Percentiles rank a stretch among this genome's conserved stretches.
Evolutionary conservation across 2,888 invertebrate genomes (phyloP).

Genomic region (Callinectes sapidus): DNA sequence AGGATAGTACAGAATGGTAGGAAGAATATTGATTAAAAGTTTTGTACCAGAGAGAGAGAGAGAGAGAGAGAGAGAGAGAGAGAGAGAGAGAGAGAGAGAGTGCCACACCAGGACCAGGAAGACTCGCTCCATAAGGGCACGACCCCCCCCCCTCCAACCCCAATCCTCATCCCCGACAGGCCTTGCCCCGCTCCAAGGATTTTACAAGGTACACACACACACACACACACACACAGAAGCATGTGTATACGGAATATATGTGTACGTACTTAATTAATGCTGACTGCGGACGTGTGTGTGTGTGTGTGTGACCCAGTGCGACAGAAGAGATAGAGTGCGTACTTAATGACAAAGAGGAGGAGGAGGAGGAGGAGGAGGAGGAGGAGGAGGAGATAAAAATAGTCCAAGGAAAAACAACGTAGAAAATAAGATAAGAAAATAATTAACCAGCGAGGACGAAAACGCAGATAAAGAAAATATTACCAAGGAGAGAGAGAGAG

Average conservation of each 20-base stretch:
- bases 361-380: background rate
- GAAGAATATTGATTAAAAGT: background rate
- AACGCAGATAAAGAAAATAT: background rate
- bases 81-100: slow-evolving; percentile 40
- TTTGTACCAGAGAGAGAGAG: background rate
- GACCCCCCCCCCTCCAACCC: background rate
- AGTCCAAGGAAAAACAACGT: background rate
- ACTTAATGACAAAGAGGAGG: background rate
- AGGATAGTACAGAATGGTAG: background rate
- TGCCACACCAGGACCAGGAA: background rate
- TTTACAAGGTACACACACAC: background rate
- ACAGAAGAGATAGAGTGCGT: background rate
- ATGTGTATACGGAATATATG: background rate
- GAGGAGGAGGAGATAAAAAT: background rate
- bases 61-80: slow-evolving; percentile 33
- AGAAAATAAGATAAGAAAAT: background rate
- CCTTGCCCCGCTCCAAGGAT: background rate
- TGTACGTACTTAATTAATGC: background rate
- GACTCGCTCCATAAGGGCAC: slow-evolving; percentile 21
- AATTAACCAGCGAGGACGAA: background rate
- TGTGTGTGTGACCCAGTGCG: background rate
- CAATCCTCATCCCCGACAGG: background rate
- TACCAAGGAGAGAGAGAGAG: slow-evolving; percentile 2
- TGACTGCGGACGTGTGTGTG: background rate
- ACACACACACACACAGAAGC: slow-evolving; percentile 6